Conservation (phyloP, 1,140 invertebrate species). For the Drosophila takahashii region DNA sequence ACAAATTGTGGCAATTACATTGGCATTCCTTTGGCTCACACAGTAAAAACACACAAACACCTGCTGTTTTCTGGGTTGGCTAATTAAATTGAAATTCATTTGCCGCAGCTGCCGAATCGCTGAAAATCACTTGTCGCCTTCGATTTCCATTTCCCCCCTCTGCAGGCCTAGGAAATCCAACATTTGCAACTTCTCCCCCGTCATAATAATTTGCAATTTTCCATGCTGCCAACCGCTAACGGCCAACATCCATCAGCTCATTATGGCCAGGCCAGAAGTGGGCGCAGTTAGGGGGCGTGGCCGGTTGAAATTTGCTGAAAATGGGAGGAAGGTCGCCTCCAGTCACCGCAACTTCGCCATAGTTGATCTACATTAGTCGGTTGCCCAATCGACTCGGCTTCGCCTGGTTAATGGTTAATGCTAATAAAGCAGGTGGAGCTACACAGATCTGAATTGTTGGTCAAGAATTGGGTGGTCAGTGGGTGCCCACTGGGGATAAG, state of each 20-base stretch:
- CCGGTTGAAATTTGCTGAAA: background rate
- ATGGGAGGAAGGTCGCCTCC: constrained; percentile 37
- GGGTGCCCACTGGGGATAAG: background rate
- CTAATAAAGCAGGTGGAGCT: constrained; percentile 19
- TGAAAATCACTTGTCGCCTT: constrained; percentile 56
- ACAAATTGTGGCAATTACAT: constrained; percentile 69
- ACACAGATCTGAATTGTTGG: background rate
- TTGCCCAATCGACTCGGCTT: constrained; percentile 25
- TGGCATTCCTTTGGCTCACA: constrained; percentile 47
- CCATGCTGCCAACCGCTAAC: constrained; percentile 18
- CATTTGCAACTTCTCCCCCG: constrained; percentile 1
- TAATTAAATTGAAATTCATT: constrained; percentile 62
- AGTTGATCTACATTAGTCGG: constrained; percentile 32
- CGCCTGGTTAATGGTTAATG: constrained; percentile 22
- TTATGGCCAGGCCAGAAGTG: constrained; percentile 38
- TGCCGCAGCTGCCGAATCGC: constrained; percentile 22
- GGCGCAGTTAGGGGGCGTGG: constrained; percentile 42
- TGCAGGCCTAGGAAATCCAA: background rate
- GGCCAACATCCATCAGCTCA: constrained; percentile 10
- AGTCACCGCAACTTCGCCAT: constrained; percentile 6
- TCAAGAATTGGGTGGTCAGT: constrained; percentile 3
- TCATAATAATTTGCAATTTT: constrained; percentile 59
- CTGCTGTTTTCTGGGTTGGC: constrained; percentile 37
- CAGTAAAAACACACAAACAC: constrained; percentile 17
- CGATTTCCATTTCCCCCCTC: constrained; percentile 6